Evolutionary conservation across 2,888 invertebrate genomes (phyloP).

Genomic region (Volucella inflata): DNA sequence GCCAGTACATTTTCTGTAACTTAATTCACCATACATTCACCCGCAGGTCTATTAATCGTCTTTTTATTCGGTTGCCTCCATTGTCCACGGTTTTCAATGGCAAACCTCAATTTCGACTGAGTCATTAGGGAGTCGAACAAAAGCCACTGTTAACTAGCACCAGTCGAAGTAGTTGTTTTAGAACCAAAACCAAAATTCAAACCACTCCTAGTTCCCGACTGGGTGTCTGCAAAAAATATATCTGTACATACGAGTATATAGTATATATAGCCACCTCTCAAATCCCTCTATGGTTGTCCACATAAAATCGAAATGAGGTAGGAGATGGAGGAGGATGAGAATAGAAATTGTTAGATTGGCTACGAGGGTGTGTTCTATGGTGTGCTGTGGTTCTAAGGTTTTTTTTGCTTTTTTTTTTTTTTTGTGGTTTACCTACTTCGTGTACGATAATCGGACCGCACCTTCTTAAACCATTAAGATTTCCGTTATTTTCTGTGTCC

Average conservation of each 20-base stretch:
- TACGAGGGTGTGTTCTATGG: conserved; percentile 39
- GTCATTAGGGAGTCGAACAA: conserved; percentile 56
- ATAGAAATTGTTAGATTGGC: conserved; percentile 41
- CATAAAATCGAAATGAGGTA: no score
- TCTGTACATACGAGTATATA: no score
- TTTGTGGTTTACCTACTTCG: not conserved
- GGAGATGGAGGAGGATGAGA: no score
- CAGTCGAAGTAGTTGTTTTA: not conserved
- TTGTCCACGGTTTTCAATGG: conserved; percentile 53
- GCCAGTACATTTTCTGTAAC: no score
- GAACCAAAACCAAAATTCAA: not conserved
- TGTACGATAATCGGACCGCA: conserved; percentile 35
- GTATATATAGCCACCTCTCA: conserved; percentile 12
- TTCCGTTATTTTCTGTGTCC: conserved; percentile 3
- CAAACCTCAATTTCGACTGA: conserved; percentile 67
- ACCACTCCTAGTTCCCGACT: conserved; percentile 35
- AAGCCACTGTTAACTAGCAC: conserved; percentile 18
- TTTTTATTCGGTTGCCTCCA: no score
- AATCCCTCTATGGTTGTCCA: not conserved
- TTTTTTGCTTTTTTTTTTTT: no score
- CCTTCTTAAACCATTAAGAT: conserved; percentile 50
- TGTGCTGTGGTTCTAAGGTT: no score
- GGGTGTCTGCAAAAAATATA: conserved; percentile 22
- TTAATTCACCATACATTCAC: no score
- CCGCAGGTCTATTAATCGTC: no score